Evolutionary conservation across 2,888 invertebrate species (phyloP), one percentile per base, ranked within the genome.

Genomic region (Sesamia inferens): DNA sequence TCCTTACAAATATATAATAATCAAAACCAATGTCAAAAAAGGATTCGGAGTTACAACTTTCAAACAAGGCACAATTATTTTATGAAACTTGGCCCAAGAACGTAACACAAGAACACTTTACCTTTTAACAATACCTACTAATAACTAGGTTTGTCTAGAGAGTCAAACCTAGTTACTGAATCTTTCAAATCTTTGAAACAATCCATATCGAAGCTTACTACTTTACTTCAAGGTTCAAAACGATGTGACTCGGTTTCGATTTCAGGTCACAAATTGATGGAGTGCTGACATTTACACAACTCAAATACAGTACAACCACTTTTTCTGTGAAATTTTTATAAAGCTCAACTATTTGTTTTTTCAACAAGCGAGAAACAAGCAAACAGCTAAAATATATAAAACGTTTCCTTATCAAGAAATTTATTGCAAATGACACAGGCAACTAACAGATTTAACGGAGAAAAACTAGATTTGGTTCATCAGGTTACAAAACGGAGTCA

Each of bases 281-380:
- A 31, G 58, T 16, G 24, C 16, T 58, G 16, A 16, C 31, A 58
- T 16, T 31, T 16, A 58, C 4, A 58, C 58, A 58, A 31, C 31
- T 58, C 16, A 31, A 58, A 24, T 24, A 16, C 1, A 31, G 10
- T 31, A 58, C 31, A 31, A 0, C 10, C 19, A 22, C 59, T 68
- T 72, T 65, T 65, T 39, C 39, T 47, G 42, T 3, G 24, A 68
- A 62, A 58, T 39, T 39, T 71, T 54, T 75, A 66, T 44, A 44
- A 61, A 66, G 54, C 44, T 67, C 5, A 51, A 55, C 19, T 67
- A 68, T 71, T 66, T 31, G 4, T 39, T 13, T 8, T 0, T 31
- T 7, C 61, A 42, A 16, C 13, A 5, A 61, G 31, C 24, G 22
- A 16, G 16, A 58, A 58, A 16, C 16, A 16, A 16, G 16, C 10